These are phyloP conservation scores for Ardeotis arabs DNA, from an alignment of 2,113 vertebrate genomes.

Conservation along the genomic window DNA sequence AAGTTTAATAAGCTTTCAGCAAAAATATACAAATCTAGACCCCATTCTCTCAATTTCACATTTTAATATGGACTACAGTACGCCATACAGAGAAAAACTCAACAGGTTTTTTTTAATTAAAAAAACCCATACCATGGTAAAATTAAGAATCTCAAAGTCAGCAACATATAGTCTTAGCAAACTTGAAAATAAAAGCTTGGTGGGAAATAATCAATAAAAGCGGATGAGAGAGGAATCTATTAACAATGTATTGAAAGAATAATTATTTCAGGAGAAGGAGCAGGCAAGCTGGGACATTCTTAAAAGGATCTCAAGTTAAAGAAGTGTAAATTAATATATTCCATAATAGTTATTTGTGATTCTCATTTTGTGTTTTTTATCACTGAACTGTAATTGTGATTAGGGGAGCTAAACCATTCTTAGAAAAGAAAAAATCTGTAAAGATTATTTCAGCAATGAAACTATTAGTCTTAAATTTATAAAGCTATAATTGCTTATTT, in stretches of 20 bases:
- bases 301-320: background rate
- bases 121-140: background rate
- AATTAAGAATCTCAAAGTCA: background rate
- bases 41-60: background rate
- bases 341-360: background rate
- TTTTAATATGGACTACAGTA: background rate
- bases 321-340: background rate
- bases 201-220: background rate
- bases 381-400: background rate
- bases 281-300: background rate
- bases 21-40: background rate
- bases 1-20: background rate
- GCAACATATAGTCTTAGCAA: background rate
- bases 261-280: background rate
- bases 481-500: background rate
- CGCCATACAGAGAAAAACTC: background rate
- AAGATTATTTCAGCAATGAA: background rate
- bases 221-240: background rate
- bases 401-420: background rate
- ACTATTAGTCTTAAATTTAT: background rate
- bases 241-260: background rate
- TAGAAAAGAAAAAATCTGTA: background rate
- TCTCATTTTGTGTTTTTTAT: background rate
- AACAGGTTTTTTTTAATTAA: background rate
- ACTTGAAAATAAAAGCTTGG: background rate